Evolutionary conservation across 2,888 invertebrate species (phyloP).

Genomic region (Lycophotia porphyrea): DNA sequence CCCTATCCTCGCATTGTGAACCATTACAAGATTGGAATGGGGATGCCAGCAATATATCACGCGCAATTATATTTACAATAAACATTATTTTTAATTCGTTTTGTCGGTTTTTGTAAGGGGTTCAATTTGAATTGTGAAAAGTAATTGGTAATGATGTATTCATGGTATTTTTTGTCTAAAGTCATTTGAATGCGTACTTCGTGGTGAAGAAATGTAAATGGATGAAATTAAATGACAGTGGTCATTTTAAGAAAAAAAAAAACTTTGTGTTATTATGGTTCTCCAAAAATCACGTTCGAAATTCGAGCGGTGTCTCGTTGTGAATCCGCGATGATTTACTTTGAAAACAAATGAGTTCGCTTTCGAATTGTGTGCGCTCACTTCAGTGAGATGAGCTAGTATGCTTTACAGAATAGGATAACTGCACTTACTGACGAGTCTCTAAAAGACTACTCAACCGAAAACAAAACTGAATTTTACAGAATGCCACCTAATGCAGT

Average conservation of each 20-base stretch:
- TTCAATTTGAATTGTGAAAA: slow-evolving; percentile 22
- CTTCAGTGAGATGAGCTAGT: background rate
- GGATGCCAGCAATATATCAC: slow-evolving; percentile 68
- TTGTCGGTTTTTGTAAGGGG: slow-evolving; percentile 62
- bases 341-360: background rate
- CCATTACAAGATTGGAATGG: slow-evolving; percentile 67
- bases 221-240: background rate
- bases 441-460: background rate
- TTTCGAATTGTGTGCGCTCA: background rate
- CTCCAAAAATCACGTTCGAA: background rate
- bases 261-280: background rate
- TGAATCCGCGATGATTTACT: background rate
- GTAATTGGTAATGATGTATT: slow-evolving; percentile 43
- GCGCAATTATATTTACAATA: slow-evolving; percentile 75
- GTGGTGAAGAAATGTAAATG: background rate
- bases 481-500: no score
- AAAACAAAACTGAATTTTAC: no score
- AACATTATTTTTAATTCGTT: slow-evolving; percentile 71
- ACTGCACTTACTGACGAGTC: background rate
- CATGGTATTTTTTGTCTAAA: background rate
- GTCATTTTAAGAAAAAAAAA: background rate
- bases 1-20: slow-evolving; percentile 59
- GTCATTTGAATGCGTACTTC: background rate
- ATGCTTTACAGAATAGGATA: background rate
- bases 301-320: background rate